Evolutionary conservation across 2,113 vertebrate genomes (phyloP).

Genomic region (Rhynchomys soricoides): DNA sequence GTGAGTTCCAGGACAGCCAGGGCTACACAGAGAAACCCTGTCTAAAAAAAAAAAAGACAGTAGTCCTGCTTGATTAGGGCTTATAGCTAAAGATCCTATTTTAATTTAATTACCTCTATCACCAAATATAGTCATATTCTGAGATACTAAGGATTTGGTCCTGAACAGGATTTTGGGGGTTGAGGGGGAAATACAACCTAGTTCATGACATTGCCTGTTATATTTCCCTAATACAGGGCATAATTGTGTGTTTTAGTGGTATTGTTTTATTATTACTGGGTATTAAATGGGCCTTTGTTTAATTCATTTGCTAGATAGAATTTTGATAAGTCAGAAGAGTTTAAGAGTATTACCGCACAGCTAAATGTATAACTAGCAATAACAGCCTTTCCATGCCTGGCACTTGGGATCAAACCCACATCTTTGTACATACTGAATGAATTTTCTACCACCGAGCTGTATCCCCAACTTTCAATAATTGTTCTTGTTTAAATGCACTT

Average conservation of each 20-base stretch:
- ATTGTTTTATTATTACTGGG: not conserved
- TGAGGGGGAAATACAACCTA: not conserved
- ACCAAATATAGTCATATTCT: not conserved
- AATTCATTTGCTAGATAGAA: constrained; percentile 35
- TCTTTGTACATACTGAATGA: not conserved
- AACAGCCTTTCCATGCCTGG: not conserved
- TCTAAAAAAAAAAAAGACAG: too few relatives aligned
- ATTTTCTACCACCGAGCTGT: not conserved
- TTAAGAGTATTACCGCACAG: not conserved
- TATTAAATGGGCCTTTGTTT: not conserved
- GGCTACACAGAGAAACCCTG: too few relatives aligned
- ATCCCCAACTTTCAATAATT: not conserved
- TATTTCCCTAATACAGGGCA: not conserved
- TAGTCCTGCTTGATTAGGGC: not conserved
- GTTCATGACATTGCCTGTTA: not conserved
- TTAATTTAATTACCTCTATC: constrained; percentile 17
- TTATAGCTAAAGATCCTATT: not conserved
- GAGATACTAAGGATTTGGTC: not conserved
- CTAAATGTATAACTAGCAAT: constrained; percentile 6
- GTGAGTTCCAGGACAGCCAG: too few relatives aligned
- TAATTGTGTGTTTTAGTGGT: not conserved
- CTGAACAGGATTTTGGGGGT: not conserved
- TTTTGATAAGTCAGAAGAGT: not conserved
- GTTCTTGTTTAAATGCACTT: not conserved
- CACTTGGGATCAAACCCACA: not conserved